Evolutionary conservation across 2,113 vertebrate genomes (phyloP), one percentile per base, ranked within the genome.

Genomic region (Spheniscus mendiculus): DNA sequence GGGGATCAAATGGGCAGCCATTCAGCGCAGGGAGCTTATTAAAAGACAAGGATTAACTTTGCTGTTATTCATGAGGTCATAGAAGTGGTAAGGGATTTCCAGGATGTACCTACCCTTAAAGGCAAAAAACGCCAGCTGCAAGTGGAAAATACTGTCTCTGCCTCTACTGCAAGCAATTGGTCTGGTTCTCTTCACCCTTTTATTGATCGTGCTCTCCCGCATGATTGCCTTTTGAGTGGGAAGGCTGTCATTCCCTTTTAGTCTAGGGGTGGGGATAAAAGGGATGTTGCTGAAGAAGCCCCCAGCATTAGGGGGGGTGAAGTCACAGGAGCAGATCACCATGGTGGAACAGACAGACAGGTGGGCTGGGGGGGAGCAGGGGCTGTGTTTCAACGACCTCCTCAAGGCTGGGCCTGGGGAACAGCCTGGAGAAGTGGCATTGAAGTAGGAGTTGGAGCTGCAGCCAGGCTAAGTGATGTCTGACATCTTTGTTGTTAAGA

Each of bases 21-120:
- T 56, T 90, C 84, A 22, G 90, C 61, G 55, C 62, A 49, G 91
- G 70, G 56, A 90, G 82, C 96, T 96, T 95, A 86, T 91, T 97
- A 93, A 92, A 87, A 86, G 90, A 66, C 74, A 49, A 36, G 79
- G 90, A 91, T 96, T 94, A 90, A 88, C 74, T 84, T 78, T 55
- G 65, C 87, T 83, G 66, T 22, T 89, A 23, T 87, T 84, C 78
- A 16, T 73, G 82, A 92, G 95, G 81, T 93, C 78, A 27, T 25
- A 66, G 81, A 85, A 89, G 11, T 65, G 78, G 56, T 80, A 13
- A 93, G 66, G 77, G 70, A 83, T 97, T 94, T 96, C 92, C 78
- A 90, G 92, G 78, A 87, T 76, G 70, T 72, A 49, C 73, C 73
- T 85, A 27, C 63, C 36, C 81, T 74, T 91, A 62, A 61, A 61